A percentile compares a stretch with the other conserved stretches of the same genome.
Evolutionary conservation across 2,888 invertebrate genomes (phyloP).

Genomic region (Temnothorax ravouxi): DNA sequence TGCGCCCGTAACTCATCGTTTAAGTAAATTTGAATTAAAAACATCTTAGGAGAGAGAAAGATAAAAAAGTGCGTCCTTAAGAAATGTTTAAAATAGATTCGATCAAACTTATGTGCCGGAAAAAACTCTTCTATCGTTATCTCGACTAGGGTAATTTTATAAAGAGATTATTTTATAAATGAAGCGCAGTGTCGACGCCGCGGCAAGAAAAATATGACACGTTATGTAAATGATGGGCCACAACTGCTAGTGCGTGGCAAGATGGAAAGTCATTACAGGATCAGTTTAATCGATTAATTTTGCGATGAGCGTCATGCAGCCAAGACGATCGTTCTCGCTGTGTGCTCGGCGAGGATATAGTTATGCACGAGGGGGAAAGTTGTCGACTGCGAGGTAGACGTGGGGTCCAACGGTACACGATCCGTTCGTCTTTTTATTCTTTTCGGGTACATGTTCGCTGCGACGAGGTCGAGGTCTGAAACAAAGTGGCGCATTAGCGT

Average conservation of each 20-base stretch:
- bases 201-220: not conserved
- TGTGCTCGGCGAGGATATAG: constrained; percentile 7
- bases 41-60: not conserved
- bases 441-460: constrained; percentile 59
- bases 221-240: not conserved
- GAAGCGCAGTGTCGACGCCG: not conserved
- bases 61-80: not conserved
- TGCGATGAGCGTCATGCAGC: constrained; percentile 49
- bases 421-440: constrained; percentile 62
- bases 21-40: constrained; percentile 8
- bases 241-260: not conserved
- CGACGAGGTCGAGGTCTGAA: constrained; percentile 71
- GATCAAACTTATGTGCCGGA: not conserved
- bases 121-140: not conserved
- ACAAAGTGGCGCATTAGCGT: constrained; percentile 76
- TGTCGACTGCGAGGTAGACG: not conserved
- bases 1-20: constrained; percentile 1
- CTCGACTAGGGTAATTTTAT: not conserved
- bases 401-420: constrained; percentile 39
- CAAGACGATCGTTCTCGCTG: constrained; percentile 58
- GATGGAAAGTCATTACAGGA: constrained; percentile 55
- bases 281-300: constrained; percentile 67
- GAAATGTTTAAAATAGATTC: not conserved
- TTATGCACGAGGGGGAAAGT: not conserved
- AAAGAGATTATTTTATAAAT: not conserved